Percentiles rank a stretch among this genome's conserved stretches.
Evolutionary conservation across 2,888 invertebrate genomes (phyloP).

Genomic region (Pilophorus perplexus): DNA sequence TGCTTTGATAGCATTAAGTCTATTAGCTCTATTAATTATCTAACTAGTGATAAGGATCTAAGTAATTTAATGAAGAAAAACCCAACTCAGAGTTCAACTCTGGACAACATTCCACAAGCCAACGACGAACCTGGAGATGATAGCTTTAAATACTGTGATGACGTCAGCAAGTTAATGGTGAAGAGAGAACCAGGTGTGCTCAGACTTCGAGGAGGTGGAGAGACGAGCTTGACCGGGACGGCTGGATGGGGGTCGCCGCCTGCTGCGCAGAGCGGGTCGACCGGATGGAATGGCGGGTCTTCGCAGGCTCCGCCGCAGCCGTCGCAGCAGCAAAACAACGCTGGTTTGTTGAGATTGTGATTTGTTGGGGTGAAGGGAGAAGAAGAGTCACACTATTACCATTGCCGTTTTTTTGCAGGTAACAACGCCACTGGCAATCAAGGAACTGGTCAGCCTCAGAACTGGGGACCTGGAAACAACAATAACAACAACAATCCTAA

Average conservation of each 20-base stretch:
- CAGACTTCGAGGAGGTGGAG: conserved; percentile 73
- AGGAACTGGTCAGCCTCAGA: conserved; percentile 51
- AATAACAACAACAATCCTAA: conserved; percentile 51
- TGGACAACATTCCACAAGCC: conserved; percentile 48
- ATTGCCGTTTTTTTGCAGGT: conserved; percentile 2
- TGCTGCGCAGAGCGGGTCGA: conserved; percentile 58
- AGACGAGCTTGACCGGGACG: conserved; percentile 72
- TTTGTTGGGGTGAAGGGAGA: background rate
- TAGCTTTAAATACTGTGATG: conserved; percentile 47
- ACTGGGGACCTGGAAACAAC: conserved; percentile 50
- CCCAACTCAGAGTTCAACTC: conserved; percentile 46
- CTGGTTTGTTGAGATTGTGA: conserved; percentile 49
- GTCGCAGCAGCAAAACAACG: conserved; percentile 34
- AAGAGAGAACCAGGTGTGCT: conserved; percentile 51
- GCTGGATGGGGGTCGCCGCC: conserved; percentile 78
- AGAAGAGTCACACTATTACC: background rate
- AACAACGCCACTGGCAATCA: conserved; percentile 31
- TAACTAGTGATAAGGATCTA: conserved; percentile 47
- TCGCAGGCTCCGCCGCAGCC: conserved; percentile 26
- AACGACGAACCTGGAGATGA: conserved; percentile 45
- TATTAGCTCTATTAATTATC: conserved; percentile 48
- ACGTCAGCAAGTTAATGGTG: background rate
- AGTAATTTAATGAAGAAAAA: conserved; percentile 45
- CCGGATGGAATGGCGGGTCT: conserved; percentile 57
- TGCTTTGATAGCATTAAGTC: conserved; percentile 54